Evolutionary conservation across 2,888 invertebrate genomes (phyloP).

Genomic region (Diabrotica balteata): DNA sequence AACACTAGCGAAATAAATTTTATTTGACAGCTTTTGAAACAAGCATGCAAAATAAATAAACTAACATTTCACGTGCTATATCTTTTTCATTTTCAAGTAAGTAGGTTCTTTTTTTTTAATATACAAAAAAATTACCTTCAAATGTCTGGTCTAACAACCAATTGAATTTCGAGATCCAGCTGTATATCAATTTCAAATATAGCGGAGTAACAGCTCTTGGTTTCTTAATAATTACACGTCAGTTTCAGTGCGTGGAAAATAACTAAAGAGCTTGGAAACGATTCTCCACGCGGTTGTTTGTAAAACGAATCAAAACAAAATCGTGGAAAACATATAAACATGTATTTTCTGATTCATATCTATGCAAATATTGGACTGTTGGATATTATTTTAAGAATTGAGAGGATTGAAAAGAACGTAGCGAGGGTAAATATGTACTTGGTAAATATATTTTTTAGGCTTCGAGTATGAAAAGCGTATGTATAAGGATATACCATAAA

Average conservation of each 20-base stretch:
- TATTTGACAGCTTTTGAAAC: too few species aligned
- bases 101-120: too few species aligned
- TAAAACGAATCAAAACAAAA: constrained; percentile 16
- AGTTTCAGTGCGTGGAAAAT: background rate
- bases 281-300: constrained; percentile 6
- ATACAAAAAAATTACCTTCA: too few species aligned
- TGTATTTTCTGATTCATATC: constrained; percentile 22
- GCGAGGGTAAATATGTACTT: background rate
- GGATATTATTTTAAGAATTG: constrained; percentile 3
- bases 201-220: background rate
- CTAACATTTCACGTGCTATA: too few species aligned
- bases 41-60: too few species aligned
- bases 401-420: background rate
- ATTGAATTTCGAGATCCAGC: too few species aligned
- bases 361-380: constrained; percentile 17
- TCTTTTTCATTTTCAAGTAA: too few species aligned
- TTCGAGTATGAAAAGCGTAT: background rate
- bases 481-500: background rate
- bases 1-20: too few species aligned
- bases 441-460: background rate
- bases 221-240: constrained; percentile 1
- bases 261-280: background rate
- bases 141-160: too few species aligned
- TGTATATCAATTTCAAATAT: too few species aligned
- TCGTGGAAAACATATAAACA: constrained; percentile 13